Conservation (phyloP, 1,140 invertebrate genomes). For the Microplitis demolitor region DNA sequence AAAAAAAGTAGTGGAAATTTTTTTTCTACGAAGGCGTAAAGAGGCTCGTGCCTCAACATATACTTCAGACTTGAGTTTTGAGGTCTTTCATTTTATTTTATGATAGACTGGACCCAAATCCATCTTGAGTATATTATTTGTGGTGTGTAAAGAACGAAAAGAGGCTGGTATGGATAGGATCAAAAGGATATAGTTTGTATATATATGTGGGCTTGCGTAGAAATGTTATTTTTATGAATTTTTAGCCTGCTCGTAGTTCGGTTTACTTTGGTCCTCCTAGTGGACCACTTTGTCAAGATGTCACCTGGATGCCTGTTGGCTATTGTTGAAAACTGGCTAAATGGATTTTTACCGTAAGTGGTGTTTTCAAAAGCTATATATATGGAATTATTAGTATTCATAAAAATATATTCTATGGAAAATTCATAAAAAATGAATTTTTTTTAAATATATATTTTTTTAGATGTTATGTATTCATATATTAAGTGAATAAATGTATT, state of each 20-base stretch:
- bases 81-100: neutral
- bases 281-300: slow-evolving; percentile 30
- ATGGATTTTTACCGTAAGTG: neutral
- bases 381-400: too few relatives aligned
- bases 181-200: neutral
- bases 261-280: neutral
- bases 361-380: too few relatives aligned
- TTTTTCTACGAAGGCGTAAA: slow-evolving; percentile 49
- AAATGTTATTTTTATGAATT: neutral
- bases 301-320: slow-evolving; percentile 16
- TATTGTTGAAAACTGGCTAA: neutral
- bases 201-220: neutral
- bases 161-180: too few relatives aligned
- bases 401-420: too few relatives aligned
- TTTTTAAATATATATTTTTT: neutral
- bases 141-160: neutral
- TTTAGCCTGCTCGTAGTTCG: neutral
- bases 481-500: too few relatives aligned
- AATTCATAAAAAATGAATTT: neutral
- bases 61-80: neutral
- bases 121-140: too few relatives aligned
- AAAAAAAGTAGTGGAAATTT: slow-evolving; percentile 18
- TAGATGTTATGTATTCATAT: too few relatives aligned
- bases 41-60: slow-evolving; percentile 48
- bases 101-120: too few relatives aligned